phyloP scores from a whole-genome alignment of 2,888 invertebrate species.

The Lycia hirtaria region DNA sequence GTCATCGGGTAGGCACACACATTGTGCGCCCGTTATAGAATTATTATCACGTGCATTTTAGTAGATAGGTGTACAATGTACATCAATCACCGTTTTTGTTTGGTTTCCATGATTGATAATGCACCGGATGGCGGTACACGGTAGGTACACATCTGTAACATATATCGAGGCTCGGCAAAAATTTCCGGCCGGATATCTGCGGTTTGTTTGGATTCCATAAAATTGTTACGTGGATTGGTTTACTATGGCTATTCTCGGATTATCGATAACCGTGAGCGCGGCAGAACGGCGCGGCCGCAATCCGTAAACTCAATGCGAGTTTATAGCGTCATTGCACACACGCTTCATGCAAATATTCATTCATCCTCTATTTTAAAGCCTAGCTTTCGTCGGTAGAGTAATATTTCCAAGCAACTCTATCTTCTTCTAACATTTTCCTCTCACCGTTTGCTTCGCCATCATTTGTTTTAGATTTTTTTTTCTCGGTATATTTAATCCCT shows the following conservation, averaged over 20 bases:
- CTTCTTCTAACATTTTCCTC: too few relatives aligned
- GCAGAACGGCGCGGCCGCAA: slow-evolving; percentile 7
- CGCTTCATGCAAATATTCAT: too few relatives aligned
- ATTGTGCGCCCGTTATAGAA: slow-evolving; percentile 10
- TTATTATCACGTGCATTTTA: slow-evolving; percentile 13
- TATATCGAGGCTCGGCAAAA: slow-evolving; percentile 36
- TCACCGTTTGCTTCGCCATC: too few relatives aligned
- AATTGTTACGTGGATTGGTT: slow-evolving; percentile 36
- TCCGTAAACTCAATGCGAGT: slow-evolving; percentile 1
- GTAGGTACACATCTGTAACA: slow-evolving; percentile 27
- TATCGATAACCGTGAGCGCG: slow-evolving; percentile 24
- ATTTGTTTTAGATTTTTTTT: too few relatives aligned
- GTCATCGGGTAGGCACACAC: slow-evolving; percentile 9
- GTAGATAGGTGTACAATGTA: too few relatives aligned
- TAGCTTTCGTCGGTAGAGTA: too few relatives aligned
- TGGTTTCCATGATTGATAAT: slow-evolving; percentile 34
- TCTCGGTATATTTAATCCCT: not conserved
- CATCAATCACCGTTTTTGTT: slow-evolving; percentile 37
- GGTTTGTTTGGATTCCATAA: slow-evolving; percentile 38
- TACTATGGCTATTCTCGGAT: slow-evolving; percentile 30
- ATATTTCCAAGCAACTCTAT: too few relatives aligned
- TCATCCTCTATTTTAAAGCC: too few relatives aligned
- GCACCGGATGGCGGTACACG: slow-evolving; percentile 26
- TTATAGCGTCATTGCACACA: not conserved
- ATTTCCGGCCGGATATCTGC: slow-evolving; percentile 43